Evolutionary conservation across 2,888 invertebrate genomes (phyloP).

Genomic region (Amphimallon solstitiale): DNA sequence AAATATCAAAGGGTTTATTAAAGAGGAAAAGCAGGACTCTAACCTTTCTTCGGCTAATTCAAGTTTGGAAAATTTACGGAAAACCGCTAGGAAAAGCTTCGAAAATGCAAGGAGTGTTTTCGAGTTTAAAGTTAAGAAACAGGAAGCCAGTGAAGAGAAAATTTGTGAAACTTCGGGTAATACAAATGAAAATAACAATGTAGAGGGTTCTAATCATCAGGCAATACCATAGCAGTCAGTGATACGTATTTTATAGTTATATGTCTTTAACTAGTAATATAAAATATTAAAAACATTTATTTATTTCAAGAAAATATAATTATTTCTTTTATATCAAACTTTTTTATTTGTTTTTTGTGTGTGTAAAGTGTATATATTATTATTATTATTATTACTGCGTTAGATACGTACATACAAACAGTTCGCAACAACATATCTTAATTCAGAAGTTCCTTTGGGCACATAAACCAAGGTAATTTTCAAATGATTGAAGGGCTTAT

Average conservation of each 20-base stretch:
- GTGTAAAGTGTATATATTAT: no score
- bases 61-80: constrained; percentile 38
- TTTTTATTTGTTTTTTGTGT: background rate
- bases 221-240: no score
- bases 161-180: background rate
- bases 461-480: no score
- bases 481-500: no score
- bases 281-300: no score
- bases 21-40: background rate
- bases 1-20: background rate
- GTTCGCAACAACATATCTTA: no score
- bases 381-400: no score
- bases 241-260: background rate
- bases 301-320: no score
- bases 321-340: background rate
- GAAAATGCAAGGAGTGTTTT: constrained; percentile 54
- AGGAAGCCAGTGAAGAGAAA: background rate
- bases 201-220: background rate
- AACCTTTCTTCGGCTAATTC: constrained; percentile 11
- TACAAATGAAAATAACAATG: constrained; percentile 7
- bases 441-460: no score
- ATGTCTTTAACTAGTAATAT: background rate
- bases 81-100: constrained; percentile 46
- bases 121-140: constrained; percentile 41
- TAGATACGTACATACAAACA: no score